Evolutionary conservation across 2,113 vertebrate species (phyloP).

Genomic region (Bothrops jararaca): DNA sequence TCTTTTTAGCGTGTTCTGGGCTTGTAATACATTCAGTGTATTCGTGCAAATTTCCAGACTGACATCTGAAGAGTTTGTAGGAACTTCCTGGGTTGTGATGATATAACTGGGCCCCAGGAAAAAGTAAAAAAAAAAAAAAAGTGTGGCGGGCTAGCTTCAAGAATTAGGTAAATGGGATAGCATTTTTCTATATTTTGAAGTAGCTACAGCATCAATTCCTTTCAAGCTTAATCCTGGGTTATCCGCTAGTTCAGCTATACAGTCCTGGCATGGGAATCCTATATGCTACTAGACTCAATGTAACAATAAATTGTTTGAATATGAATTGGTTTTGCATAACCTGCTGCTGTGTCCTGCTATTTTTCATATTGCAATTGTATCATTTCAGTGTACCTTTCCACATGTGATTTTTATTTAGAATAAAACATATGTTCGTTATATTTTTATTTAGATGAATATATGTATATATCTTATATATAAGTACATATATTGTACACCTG

Average conservation of each 20-base stretch:
- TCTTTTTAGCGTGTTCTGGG: background rate
- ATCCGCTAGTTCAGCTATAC: background rate
- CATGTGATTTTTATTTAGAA: background rate
- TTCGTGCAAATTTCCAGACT: background rate
- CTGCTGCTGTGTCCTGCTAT: background rate
- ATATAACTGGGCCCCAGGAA: background rate
- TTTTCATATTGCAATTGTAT: background rate
- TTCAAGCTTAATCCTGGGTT: background rate
- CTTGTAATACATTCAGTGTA: background rate
- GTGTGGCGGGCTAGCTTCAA: background rate
- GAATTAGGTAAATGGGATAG: background rate
- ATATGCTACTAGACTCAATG: background rate
- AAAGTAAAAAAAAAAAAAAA: background rate
- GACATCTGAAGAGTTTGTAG: background rate
- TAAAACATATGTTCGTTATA: background rate
- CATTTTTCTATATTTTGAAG: background rate
- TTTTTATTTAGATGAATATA: background rate
- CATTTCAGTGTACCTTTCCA: background rate
- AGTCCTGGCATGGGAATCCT: background rate
- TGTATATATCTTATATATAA: background rate
- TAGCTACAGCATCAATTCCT: background rate
- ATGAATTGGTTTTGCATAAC: background rate
- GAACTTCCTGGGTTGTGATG: background rate
- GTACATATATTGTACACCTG: too few species aligned
- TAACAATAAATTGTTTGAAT: background rate